Percentiles rank a stretch among this genome's conserved stretches.
Conservation (phyloP, 2,113 vertebrate genomes). For the Barnardius zonarius region DNA sequence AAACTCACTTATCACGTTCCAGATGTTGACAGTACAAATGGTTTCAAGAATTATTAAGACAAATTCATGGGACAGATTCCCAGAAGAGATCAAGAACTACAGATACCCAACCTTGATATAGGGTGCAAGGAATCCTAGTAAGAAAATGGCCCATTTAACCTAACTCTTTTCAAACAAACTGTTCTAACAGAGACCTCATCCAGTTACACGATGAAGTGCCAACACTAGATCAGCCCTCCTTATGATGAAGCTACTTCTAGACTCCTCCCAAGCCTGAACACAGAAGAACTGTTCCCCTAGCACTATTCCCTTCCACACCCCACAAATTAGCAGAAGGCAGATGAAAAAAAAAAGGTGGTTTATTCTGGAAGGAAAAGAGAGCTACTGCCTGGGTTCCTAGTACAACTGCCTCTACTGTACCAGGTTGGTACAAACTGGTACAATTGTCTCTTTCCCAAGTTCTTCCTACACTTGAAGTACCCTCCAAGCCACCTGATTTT, state of each 20-base stretch:
- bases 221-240: background rate
- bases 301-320: background rate
- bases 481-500: background rate
- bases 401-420: background rate
- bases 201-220: background rate
- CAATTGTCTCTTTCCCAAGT: background rate
- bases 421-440: background rate
- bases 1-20: background rate
- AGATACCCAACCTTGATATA: background rate
- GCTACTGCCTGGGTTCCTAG: background rate
- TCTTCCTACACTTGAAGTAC: background rate
- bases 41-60: background rate
- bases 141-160: background rate
- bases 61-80: background rate
- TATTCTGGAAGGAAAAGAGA: conserved; percentile 12
- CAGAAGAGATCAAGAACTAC: background rate
- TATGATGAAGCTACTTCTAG: background rate
- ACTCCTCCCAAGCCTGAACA: background rate
- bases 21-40: background rate
- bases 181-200: background rate
- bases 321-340: background rate
- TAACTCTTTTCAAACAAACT: background rate
- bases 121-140: background rate
- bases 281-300: conserved; percentile 1
- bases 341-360: conserved; percentile 8